Base-by-base conservation (phyloP, 2,888 invertebrate genomes). In the Myathropa florea region DNA sequence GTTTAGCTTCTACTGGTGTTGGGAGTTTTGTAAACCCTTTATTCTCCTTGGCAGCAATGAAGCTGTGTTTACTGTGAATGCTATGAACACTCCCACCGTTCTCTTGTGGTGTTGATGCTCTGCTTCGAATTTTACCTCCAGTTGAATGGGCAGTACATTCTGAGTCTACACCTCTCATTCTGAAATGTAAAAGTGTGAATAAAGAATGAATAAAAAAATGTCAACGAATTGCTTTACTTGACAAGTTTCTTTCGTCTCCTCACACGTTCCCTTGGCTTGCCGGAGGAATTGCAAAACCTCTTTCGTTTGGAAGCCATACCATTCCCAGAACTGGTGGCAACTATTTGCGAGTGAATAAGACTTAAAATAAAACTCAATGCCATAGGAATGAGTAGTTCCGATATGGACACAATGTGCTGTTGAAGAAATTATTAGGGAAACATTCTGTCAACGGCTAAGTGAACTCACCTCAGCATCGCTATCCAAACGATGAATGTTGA, bases 301-400 rank as follows among this genome's bases (percentile, higher is more conserved):
- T 92, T 90, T 18, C 90, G 89, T 80, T 92, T 92, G 28, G 88
- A 89, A 53, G 91, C 90, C 24, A 88, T 83, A 26, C 90, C 88
- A 75, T 89, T 91, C 1, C 90, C 92, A n/a, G 93, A 93, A 89
- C 94, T 94, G 6, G 95, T 95, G 1, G 95, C 95, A 9, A 96
- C 96, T 89, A 97, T 97, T 93, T 96, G 96, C 0, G 97, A 96
- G 91, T 97, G 97, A 84, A 97, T 95, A 73, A 96, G 93, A 89
- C 96, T 96, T 83, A 97, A 93, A 67, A 95, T 93, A 90, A 96
- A 93, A 94, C 96, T 96, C 93, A 97, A 94, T 65, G 95, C 93
- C 88, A 95, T 93, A 4, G 97, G 97, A 89, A 96, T 95, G 30
- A 96, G 90, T 71, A 97, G 94, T 92, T 97, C 97, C 79, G 95